These are phyloP conservation scores for Drosophila erecta DNA, from an alignment of 1,140 invertebrate species.

Conservation along the genomic window DNA sequence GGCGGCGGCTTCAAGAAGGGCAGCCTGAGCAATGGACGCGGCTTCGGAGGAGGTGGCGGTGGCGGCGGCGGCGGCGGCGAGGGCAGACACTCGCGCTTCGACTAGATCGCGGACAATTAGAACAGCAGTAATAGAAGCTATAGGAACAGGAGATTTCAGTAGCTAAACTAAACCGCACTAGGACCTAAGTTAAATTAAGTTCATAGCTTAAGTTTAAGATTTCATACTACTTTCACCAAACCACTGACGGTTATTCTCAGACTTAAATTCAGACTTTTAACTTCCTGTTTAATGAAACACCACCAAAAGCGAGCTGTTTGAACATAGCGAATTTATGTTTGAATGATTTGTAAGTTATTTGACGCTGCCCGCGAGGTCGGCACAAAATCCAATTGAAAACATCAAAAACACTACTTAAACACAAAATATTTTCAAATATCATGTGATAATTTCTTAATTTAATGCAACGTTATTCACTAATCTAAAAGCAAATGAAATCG, in stretches of 20 bases:
- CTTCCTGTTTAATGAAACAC: constrained; percentile 15
- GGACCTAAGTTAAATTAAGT: constrained; percentile 76
- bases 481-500: constrained; percentile 37
- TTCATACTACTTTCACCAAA: constrained; percentile 61
- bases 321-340: constrained; percentile 74
- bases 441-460: constrained; percentile 80
- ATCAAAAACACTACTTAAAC: constrained; percentile 63
- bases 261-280: constrained; percentile 29
- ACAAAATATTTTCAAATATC: constrained; percentile 67
- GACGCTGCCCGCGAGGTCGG: constrained; percentile 43
- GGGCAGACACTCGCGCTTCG: constrained; percentile 86
- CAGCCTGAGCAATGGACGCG: constrained; percentile 69
- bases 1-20: constrained; percentile 82
- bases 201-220: constrained; percentile 72
- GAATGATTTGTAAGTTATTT: constrained; percentile 66
- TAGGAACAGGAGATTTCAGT: constrained; percentile 74
- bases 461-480: constrained; percentile 73
- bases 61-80: constrained; percentile 84
- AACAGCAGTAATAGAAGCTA: constrained; percentile 52
- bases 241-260: constrained; percentile 14
- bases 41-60: constrained; percentile 33
- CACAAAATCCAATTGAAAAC: constrained; percentile 28
- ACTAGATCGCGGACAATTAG: constrained; percentile 53
- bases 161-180: constrained; percentile 76
- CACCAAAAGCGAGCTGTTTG: constrained; percentile 32